Percentiles rank a stretch among this genome's conserved stretches.
These are phyloP conservation scores for Lethenteron reissneri DNA, from an alignment of 2,113 vertebrate genomes.

Conservation along the genomic window DNA sequence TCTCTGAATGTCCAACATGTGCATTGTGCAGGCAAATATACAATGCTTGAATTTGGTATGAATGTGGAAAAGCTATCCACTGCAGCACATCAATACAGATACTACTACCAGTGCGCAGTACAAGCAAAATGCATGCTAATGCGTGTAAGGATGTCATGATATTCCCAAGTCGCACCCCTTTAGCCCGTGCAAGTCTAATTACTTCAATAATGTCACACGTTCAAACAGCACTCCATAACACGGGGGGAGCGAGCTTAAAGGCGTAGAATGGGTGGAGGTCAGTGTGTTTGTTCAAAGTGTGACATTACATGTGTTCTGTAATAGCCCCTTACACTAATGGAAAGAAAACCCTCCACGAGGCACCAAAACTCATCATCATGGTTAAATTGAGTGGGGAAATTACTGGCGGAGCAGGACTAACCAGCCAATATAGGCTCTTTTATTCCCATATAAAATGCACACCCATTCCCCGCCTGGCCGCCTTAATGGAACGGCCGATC, in stretches of 20 bases:
- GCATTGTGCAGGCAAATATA: no score
- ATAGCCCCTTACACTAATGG: conserved; percentile 2
- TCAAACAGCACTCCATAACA: neutral
- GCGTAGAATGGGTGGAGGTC: neutral
- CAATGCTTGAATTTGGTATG: no score
- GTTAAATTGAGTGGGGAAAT: conserved; percentile 7
- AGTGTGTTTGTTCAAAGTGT: neutral
- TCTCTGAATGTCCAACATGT: no score
- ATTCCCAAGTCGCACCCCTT: neutral
- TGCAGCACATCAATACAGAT: no score
- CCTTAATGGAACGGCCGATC: no score
- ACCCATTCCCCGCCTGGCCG: no score
- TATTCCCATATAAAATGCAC: no score
- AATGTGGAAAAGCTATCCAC: no score
- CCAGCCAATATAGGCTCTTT: no score
- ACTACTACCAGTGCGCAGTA: no score
- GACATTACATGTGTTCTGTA: conserved; percentile 4
- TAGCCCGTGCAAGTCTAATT: conserved; percentile 1
- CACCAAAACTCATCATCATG: conserved; percentile 1
- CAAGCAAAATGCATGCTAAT: no score
- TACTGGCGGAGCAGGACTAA: conserved; percentile 2
- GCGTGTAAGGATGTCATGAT: no score
- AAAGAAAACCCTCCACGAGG: neutral
- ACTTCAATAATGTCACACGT: conserved; percentile 4
- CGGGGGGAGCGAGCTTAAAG: neutral